These are phyloP conservation scores for Oceanodroma leucorhoa DNA, from an alignment of 2,797 vertebrate genomes.

Conservation along the genomic window DNA sequence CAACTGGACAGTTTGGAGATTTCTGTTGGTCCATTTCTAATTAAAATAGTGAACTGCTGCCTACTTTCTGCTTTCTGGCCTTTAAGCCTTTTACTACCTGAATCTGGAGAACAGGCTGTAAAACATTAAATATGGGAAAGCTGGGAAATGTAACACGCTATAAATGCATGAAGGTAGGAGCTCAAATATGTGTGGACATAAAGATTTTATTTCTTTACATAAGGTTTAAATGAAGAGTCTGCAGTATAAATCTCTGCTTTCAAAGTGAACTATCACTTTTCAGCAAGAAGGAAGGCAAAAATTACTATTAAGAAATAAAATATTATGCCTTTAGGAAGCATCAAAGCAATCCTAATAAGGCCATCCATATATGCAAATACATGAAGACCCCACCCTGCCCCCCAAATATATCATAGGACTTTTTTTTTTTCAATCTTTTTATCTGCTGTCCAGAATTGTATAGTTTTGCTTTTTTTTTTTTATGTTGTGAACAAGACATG, in stretches of 20 bases:
- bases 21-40: slow-evolving; percentile 43
- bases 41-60: slow-evolving; percentile 54
- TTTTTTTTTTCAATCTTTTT: neutral
- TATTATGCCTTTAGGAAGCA: neutral
- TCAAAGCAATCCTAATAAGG: neutral
- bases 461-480: neutral
- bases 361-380: neutral
- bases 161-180: slow-evolving; percentile 63
- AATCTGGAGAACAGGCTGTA: slow-evolving; percentile 63
- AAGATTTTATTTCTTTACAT: slow-evolving; percentile 72
- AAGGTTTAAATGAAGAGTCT: slow-evolving; percentile 69
- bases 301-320: slow-evolving; percentile 42
- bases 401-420: neutral
- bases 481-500: neutral
- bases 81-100: slow-evolving; percentile 64
- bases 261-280: slow-evolving; percentile 59
- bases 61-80: slow-evolving; percentile 27
- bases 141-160: slow-evolving; percentile 64
- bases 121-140: slow-evolving; percentile 69
- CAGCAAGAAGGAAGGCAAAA: slow-evolving; percentile 34
- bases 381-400: neutral
- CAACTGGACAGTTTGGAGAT: neutral
- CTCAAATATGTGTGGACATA: slow-evolving; percentile 65
- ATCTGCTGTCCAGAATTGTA: neutral
- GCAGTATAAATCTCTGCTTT: slow-evolving; percentile 52